Evolutionary conservation across 2,797 vertebrate species (phyloP), one percentile per base, ranked within the genome.

Genomic region (Hipposideros larvatus): DNA sequence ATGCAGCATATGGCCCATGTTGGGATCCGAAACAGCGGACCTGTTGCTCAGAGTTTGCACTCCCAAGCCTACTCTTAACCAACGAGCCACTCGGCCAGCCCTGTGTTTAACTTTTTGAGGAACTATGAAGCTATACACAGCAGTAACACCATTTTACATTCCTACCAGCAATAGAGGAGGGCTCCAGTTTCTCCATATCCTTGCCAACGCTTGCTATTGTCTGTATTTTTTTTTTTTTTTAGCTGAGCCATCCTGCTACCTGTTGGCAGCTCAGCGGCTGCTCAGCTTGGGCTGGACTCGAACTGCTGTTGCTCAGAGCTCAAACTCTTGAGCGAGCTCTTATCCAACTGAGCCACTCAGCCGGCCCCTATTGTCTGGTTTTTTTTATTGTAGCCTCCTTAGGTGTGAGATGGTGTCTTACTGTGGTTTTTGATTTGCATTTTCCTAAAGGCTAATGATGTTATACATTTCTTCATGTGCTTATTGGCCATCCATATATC

Each of bases 81-180:
- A 37, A 37, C 37, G 37, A 37, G 37, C 37, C 37, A 37, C 37
- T 37, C 37, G 37, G 37, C 37, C 37, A 37, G 37, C 2, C 37
- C 37, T 37, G 37, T 48, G 46, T 48, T 93, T 87, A 82, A 51
- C 59, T 87, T 92, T 68, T 91, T 92, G 73, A 90, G 46, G 28
- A 55, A 73, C 51, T 83, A 28, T 24, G 28, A 71, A 87, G 43
- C 7, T 70, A 79, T 28, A 85, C 37, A 65, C n/a, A 68, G 26
- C 46, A 48, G 8, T 63, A 57, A 78, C 11, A 37, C 28, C 22
- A 79, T 87, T 92, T 88, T 88, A 37, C 34, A 31, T 41, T 79
- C 61, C 19, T 61, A 70, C 24, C n/a, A 68, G n/a, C 46, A 71
- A 79, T 41, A 55, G 16, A 43, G 90, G 43, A 89, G 59, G n/a